A percentile compares a stretch with the other conserved stretches of the same genome.
These are phyloP conservation scores for Ailuropoda melanoleuca DNA, from an alignment of 2,113 vertebrate genomes.

Conservation along the genomic window DNA sequence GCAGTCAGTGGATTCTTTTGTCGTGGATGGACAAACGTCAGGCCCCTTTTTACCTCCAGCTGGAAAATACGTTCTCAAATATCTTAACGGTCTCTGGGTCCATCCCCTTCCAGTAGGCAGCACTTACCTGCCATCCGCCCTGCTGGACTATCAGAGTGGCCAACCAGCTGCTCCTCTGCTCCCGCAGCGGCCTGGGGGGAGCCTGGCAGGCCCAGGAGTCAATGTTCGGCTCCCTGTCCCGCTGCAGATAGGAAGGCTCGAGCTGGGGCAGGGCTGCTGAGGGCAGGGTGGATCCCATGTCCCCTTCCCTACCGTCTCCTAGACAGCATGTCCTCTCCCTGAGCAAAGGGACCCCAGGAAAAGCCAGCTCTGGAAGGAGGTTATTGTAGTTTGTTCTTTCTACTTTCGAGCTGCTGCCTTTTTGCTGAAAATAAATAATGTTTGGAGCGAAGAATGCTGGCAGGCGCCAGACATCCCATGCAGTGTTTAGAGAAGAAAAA, in stretches of 20 bases:
- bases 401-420: background rate
- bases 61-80: background rate
- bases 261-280: background rate
- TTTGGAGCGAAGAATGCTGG: background rate
- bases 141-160: background rate
- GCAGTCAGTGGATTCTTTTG: background rate
- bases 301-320: background rate
- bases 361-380: background rate
- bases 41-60: background rate
- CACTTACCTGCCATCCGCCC: background rate
- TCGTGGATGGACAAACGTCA: background rate
- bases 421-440: background rate
- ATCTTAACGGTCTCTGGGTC: background rate
- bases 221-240: accelerated
- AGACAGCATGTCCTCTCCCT: accelerated
- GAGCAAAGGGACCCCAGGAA: background rate
- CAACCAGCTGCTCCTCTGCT: background rate
- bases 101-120: background rate
- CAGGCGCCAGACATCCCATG: background rate
- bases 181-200: background rate
- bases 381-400: background rate
- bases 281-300: background rate
- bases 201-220: too few species aligned
- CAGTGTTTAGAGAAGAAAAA: background rate
- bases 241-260: too few species aligned